Evolutionary conservation across 2,888 invertebrate species (phyloP), one percentile per base, ranked within the genome.

Genomic region (Agonum fuliginosum): DNA sequence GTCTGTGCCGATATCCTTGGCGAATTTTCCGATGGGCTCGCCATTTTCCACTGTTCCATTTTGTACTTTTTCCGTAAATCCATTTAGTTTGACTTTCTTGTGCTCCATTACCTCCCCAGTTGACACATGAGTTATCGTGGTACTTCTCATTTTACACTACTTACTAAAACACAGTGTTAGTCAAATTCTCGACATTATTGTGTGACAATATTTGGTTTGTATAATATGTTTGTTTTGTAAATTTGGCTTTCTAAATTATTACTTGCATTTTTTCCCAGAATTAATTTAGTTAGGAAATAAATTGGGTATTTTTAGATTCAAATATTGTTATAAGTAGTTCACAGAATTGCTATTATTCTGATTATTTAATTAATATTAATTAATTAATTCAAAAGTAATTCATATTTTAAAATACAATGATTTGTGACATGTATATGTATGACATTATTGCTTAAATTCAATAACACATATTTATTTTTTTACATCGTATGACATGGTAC

Each of bases 1-100:
- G 84, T 89, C 89, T 3, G 89, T 89, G 20, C 89, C 89, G 41
- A 88, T 89, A 87, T 87, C 84, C 6, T 84, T 81, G 0, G 86
- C 86, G 48, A 86, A 79, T 67, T 82, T 83, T 34, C 82, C 74
- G 72, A 82, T 8, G 82, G 81, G 17, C 77, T 78, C 10, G 10
- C 58, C 58, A 20, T 54, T 22, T 1, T 20, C 6, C n/a, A 67
- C 34, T 5, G n/a, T 67, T 22, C 43, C 12, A 37, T 69, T 69
- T 46, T n/a, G 41, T 69, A 12, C 12, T 12, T 6, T 19, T 20
- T 51, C 30, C 17, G 8, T 1, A 10, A 71, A 0, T 27, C 41
- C 69, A 19, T 67, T 67, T 17, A 4, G n/a, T n/a, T n/a, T n/a
- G n/a, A n/a, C 34, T 14, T 30, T 62, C 34, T 62, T 62, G 14